Evolutionary conservation across 2,797 vertebrate genomes (phyloP).

Genomic region (Danionella dracula): DNA sequence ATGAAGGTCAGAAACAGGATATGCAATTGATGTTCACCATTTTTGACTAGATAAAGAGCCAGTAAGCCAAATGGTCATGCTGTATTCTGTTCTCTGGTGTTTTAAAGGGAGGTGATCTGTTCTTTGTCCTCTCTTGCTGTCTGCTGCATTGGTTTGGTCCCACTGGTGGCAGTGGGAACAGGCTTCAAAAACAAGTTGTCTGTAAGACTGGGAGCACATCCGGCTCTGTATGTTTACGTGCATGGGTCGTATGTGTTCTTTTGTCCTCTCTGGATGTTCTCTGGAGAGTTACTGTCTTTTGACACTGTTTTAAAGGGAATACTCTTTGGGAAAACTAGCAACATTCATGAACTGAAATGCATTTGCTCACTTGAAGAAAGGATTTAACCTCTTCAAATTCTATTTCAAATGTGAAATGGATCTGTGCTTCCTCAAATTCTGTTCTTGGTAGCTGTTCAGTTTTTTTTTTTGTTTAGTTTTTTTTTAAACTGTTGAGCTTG

Average conservation of each 20-base stretch:
- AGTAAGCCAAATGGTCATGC: constrained; percentile 43
- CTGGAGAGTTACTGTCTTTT: background rate
- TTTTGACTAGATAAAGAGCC: constrained; percentile 45
- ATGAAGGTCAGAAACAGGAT: constrained; percentile 30
- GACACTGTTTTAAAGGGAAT: background rate
- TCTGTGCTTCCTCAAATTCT: too few relatives aligned
- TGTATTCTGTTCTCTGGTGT: constrained; percentile 23
- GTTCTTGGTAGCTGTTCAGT: too few relatives aligned
- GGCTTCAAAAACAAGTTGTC: constrained; percentile 4
- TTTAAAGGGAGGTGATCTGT: constrained; percentile 41
- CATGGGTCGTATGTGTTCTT: background rate
- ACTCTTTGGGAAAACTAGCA: background rate
- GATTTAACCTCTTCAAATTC: background rate
- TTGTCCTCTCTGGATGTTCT: background rate
- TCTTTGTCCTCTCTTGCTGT: constrained; percentile 37
- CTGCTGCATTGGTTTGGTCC: background rate
- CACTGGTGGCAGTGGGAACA: background rate
- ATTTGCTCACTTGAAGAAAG: background rate
- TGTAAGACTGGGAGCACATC: background rate
- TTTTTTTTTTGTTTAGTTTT: too few relatives aligned
- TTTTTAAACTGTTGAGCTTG: too few relatives aligned
- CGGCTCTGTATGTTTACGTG: background rate
- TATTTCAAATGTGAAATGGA: background rate
- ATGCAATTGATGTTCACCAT: constrained; percentile 41
- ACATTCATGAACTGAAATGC: background rate